A percentile compares a stretch with the other conserved stretches of the same genome.
Conservation (phyloP, 1,140 invertebrate genomes). For the Drosophila gunungcola region DNA sequence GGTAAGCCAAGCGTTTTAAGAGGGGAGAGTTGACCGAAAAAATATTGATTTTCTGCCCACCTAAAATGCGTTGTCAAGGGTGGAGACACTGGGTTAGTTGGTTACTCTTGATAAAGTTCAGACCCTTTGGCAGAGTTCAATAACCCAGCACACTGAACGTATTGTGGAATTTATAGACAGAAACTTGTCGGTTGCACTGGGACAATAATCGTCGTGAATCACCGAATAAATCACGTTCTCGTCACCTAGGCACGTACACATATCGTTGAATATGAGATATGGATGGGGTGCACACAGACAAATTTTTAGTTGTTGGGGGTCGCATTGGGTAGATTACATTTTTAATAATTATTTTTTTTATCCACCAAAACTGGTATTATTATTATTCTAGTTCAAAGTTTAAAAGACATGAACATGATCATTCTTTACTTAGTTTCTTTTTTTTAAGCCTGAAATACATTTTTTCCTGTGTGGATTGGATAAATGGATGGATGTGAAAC, state of each 20-base stretch:
- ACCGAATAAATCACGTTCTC: constrained; percentile 59
- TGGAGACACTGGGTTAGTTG: constrained; percentile 57
- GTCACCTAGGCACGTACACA: constrained; percentile 60
- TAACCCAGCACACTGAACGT: constrained; percentile 38
- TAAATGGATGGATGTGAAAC: constrained; percentile 39
- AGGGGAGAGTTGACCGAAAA: constrained; percentile 22
- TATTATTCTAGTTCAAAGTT: too few species aligned
- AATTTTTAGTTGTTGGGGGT: neutral
- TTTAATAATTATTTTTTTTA: neutral
- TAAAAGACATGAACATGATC: too few species aligned
- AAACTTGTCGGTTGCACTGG: constrained; percentile 1
- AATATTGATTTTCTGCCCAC: constrained; percentile 43
- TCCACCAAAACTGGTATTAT: too few species aligned
- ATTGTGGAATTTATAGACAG: constrained; percentile 5
- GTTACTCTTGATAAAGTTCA: constrained; percentile 41
- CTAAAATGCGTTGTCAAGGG: constrained; percentile 26
- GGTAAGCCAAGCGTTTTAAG: constrained; percentile 14
- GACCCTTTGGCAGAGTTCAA: constrained; percentile 53
- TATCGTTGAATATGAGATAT: constrained; percentile 42
- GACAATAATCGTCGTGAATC: constrained; percentile 56
- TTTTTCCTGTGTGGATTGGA: constrained; percentile 3
- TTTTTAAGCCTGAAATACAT: too few species aligned
- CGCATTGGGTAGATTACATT: neutral
- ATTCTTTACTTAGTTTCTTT: too few species aligned
- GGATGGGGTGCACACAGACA: neutral